These are phyloP conservation scores for Acestrorhynchus altus DNA, from an alignment of 2,797 vertebrate genomes.

Conservation along the genomic window DNA sequence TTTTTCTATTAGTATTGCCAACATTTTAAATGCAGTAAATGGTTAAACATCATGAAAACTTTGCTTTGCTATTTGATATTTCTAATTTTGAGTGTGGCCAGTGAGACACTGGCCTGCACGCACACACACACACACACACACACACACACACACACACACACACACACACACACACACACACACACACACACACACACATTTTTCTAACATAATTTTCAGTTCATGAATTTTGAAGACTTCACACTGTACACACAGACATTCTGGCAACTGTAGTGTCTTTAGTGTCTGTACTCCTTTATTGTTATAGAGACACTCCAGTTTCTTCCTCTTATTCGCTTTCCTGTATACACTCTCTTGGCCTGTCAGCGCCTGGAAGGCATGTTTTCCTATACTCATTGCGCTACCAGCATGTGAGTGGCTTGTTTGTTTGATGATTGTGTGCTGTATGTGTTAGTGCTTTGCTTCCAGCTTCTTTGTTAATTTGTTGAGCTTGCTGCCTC, in stretches of 20 bases:
- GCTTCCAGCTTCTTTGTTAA: constrained; percentile 71
- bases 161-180: no score
- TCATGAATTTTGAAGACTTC: no score
- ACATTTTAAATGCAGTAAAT: no score
- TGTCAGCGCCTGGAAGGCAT: constrained; percentile 41
- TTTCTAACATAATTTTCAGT: no score
- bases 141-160: no score
- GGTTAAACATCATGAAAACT: no score
- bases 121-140: no score
- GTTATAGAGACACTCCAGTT: constrained; percentile 18
- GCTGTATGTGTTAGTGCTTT: constrained; percentile 77
- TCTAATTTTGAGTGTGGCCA: no score
- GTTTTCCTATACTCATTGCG: constrained; percentile 1
- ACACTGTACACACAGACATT: neutral
- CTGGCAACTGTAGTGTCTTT: neutral
- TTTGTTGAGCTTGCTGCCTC: constrained; percentile 58
- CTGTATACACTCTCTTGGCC: constrained; percentile 30
- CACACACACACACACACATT: no score
- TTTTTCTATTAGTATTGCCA: no score
- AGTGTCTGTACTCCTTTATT: constrained; percentile 36
- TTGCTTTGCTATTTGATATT: no score
- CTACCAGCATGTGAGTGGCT: constrained; percentile 48
- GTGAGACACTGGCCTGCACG: no score
- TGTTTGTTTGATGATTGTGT: constrained; percentile 69
- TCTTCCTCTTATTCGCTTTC: constrained; percentile 10